Evolutionary conservation across 1,140 invertebrate genomes (phyloP).

Genomic region (Diabrotica undecimpunctata): DNA sequence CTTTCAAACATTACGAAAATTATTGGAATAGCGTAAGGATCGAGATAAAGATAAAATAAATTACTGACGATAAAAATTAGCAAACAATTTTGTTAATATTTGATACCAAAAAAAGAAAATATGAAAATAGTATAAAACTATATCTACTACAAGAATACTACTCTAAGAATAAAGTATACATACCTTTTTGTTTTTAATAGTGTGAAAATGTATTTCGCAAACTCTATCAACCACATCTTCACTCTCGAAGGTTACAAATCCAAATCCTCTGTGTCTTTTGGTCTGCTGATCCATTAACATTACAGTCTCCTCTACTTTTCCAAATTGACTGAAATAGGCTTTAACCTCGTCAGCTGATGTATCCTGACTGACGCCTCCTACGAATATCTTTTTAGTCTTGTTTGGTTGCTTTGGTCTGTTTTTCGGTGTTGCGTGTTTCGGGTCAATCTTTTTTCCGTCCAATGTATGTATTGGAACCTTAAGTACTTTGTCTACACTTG

Average conservation of each 20-base stretch:
- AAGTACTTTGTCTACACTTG: constrained; percentile 84
- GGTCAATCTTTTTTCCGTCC: constrained; percentile 92
- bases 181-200: constrained; percentile 86
- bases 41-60: too few relatives aligned
- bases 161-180: constrained; percentile 48
- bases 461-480: constrained; percentile 87
- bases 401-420: constrained; percentile 80
- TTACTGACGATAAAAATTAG: too few relatives aligned
- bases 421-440: constrained; percentile 88
- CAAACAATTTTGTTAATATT: too few relatives aligned
- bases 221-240: constrained; percentile 88
- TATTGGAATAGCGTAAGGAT: too few relatives aligned
- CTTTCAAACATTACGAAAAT: too few relatives aligned
- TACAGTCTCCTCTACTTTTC: constrained; percentile 87
- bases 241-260: constrained; percentile 88
- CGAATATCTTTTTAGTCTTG: constrained; percentile 89
- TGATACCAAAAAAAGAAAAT: too few relatives aligned
- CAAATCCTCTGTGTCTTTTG: constrained; percentile 84
- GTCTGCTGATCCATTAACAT: constrained; percentile 95
- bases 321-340: constrained; percentile 87
- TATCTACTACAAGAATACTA: too few relatives aligned
- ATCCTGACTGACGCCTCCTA: constrained; percentile 87
- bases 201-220: constrained; percentile 88
- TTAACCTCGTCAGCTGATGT: constrained; percentile 88
- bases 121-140: too few relatives aligned